These are phyloP conservation scores for Acrossocheilus wenchowensis DNA, from an alignment of 2,797 vertebrate genomes.

Conservation along the genomic window DNA sequence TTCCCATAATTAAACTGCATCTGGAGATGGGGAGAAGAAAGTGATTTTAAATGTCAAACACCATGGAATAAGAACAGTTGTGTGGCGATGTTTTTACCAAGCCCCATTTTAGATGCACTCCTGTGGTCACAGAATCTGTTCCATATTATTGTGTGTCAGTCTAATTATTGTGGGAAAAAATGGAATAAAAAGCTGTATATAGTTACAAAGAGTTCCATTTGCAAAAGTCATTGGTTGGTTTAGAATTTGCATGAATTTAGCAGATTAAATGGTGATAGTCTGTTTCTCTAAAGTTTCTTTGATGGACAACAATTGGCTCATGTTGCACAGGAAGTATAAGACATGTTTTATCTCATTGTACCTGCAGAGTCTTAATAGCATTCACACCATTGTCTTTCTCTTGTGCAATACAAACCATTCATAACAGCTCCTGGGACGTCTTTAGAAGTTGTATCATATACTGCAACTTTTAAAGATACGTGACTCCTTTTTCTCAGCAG, in stretches of 20 bases:
- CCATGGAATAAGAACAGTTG: slow-evolving; percentile 10
- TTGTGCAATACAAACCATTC: slow-evolving; percentile 24
- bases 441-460: slow-evolving; percentile 53
- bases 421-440: slow-evolving; percentile 11
- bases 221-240: slow-evolving; percentile 12
- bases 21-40: slow-evolving; percentile 31
- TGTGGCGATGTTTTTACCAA: slow-evolving; percentile 4
- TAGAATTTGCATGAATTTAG: slow-evolving; percentile 11
- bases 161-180: slow-evolving; percentile 31
- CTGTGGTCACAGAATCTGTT: slow-evolving; percentile 43
- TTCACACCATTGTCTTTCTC: slow-evolving; percentile 33
- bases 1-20: slow-evolving; percentile 27
- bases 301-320: slow-evolving; percentile 11
- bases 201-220: not conserved
- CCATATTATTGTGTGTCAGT: slow-evolving; percentile 26
- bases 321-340: slow-evolving; percentile 25
- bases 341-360: slow-evolving; percentile 36
- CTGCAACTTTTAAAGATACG: slow-evolving; percentile 24
- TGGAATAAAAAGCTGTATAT: slow-evolving; percentile 8
- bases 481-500: slow-evolving; percentile 15
- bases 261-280: slow-evolving; percentile 1
- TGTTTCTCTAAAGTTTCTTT: not conserved
- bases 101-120: slow-evolving; percentile 28
- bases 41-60: slow-evolving; percentile 38
- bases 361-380: not conserved